A percentile compares a stretch with the other conserved stretches of the same genome.
phyloP scores from a whole-genome alignment of 2,797 vertebrate genomes.

The Nasua narica region DNA sequence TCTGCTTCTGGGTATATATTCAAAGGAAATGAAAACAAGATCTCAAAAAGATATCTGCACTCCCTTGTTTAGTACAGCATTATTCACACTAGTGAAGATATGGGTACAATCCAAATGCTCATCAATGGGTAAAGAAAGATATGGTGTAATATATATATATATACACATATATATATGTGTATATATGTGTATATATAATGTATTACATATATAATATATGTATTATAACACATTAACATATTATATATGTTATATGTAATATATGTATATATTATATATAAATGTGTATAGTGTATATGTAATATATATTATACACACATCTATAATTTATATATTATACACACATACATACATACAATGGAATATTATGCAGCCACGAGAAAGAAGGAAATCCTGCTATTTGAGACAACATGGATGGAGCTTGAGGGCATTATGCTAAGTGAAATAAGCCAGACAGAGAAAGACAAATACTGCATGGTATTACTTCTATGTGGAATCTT shows the following conservation, averaged over 20 bases:
- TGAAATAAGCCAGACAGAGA: background rate
- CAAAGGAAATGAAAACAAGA: background rate
- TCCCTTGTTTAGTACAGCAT: background rate
- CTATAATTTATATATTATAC: background rate
- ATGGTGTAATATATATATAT: background rate
- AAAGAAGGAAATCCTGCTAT: background rate
- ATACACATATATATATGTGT: background rate
- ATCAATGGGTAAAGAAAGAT: background rate
- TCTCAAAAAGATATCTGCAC: background rate
- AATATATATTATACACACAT: background rate
- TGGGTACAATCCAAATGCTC: background rate
- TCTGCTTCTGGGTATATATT: background rate
- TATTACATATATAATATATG: background rate
- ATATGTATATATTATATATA: too few relatives aligned
- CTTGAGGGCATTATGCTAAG: background rate
- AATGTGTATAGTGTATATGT: too few relatives aligned
- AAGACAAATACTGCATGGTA: background rate
- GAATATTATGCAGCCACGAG: background rate
- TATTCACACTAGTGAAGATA: background rate
- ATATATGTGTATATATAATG: background rate
- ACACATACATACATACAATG: background rate
- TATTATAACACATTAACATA: background rate
- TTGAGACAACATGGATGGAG: background rate
- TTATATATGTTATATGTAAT: too few relatives aligned
- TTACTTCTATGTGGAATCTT: background rate